Base-by-base conservation (phyloP, 2,113 vertebrate species). In the Myotis yumanensis region DNA sequence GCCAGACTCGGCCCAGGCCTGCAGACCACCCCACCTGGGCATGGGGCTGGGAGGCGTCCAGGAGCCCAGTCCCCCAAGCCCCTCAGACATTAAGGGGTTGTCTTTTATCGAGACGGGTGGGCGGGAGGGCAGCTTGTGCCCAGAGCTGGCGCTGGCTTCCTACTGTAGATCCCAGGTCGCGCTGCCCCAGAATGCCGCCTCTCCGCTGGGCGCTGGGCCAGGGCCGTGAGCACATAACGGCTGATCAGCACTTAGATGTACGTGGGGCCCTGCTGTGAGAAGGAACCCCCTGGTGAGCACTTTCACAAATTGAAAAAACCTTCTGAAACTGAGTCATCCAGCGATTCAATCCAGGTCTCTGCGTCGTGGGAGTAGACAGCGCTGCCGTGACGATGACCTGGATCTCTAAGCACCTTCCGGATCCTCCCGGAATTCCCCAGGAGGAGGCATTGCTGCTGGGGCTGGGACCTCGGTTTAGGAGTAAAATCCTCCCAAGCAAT, bases 311-410 rank as follows among this genome's bases (percentile, higher is more conserved):
- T 92, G 96, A 85, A 95, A 86, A 62, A 25, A 91, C 95, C 82
- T 94, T 86, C 84, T 35, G 51, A 72, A 95, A 89, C 90, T n/a
- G 75, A 93, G 90, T 83, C 69, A 95, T 91, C 95, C 86, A 80
- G 52, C 54, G 86, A 59, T 84, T 89, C 83, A 86, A 86, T 52
- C 66, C 32, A 69, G 75, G 89, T 94, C 75, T 75, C 87, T 10
- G 8, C 51, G n/a, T 73, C 93, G 76, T 23, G 10, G 95, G 89
- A 40, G 57, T 54, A 69, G 79, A 62, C 80, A 90, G 51, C 1
- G 0, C 69, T 12, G 4, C 48, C 0, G 12, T 16, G 32, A 30
- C 20, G 3, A 17, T 7, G 52, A 54, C 35, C 68, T 37, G 62
- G 46, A 10, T 52, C 62, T 66, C 62, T 15, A 28, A 35, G 62